phyloP scores from a whole-genome alignment of 2,888 invertebrate species.

The Drosophila austrosaltans region DNA sequence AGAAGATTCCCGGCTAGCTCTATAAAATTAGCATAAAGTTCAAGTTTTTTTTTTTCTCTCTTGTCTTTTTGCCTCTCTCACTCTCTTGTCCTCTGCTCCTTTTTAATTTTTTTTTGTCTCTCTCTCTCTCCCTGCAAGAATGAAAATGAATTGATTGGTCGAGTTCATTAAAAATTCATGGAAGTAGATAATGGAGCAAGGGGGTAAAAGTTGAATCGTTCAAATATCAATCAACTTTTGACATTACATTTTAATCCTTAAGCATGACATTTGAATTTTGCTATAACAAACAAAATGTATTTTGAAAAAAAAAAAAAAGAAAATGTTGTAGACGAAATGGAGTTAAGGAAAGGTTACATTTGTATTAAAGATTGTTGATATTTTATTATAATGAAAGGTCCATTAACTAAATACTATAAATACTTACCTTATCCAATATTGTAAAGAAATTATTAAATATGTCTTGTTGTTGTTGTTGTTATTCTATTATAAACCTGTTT shows the following conservation, averaged over 20 bases:
- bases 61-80: too few species aligned
- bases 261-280: neutral
- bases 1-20: slow-evolving; percentile 20
- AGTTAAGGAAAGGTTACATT: neutral
- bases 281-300: neutral
- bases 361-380: too few species aligned
- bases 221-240: slow-evolving; percentile 8
- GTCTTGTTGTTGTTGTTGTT: too few species aligned
- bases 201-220: neutral
- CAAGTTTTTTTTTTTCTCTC: slow-evolving; percentile 16
- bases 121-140: neutral
- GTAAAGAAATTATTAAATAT: too few species aligned
- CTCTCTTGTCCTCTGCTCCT: neutral
- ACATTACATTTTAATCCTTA: slow-evolving; percentile 2
- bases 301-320: too few species aligned
- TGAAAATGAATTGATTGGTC: slow-evolving; percentile 11
- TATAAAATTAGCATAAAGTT: slow-evolving; percentile 66
- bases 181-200: neutral
- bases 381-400: too few species aligned
- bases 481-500: too few species aligned
- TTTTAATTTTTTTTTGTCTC: neutral
- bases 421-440: too few species aligned
- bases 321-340: too few species aligned
- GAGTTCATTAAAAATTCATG: slow-evolving; percentile 5
- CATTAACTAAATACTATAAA: too few species aligned